Base-by-base conservation (phyloP, 2,888 invertebrate species). In the Physocephala rufipes region DNA sequence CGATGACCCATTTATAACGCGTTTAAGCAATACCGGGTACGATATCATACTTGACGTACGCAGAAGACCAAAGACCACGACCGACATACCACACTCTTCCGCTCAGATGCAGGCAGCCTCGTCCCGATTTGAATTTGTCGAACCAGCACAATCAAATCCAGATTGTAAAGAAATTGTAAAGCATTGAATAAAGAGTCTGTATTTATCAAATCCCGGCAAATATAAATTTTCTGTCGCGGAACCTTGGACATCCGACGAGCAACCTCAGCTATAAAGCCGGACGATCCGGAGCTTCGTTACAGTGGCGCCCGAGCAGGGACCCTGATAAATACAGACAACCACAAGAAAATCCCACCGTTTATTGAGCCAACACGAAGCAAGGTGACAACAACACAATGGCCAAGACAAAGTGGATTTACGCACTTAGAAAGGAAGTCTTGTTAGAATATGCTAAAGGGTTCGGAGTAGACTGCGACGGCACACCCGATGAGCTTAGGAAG, bases 211-310 rank as follows among this genome's bases (percentile, higher is more conserved):
- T 9, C 36, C 36, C 3, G 36, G 72, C 21, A 30, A 24, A 5
- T 53, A 53, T 19, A 24, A n/a, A n/a, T n/a, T n/a, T n/a, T 51
- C 51, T 16, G 19, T 19, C 16, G 3, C 51, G 3, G 51, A n/a
- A 19, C 19, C 51, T 51, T n/a, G 16, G n/a, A 2, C 3, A 19
- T 51, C 51, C 51, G 16, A 12, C 51, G 51, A 51, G 16, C 16
- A 4, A 51, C 51, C 5, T 19, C 51, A 4, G 51, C 36, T 49
- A 7, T 49, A 19, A 49, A 49, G 4, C n/a, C 49, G n/a, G 49
- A 49, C 5, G 49, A 49, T n/a, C 49, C 49, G 49, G 49, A 49
- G 49, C 49, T 49, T 49, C 49, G 12, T 49, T 49, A 49, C 49
- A 49, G 49, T 49, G 49, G 49, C 49, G 49, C 49, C 49, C 49